Conservation (phyloP, 2,113 vertebrate species). For the Fulmarus glacialis region DNA sequence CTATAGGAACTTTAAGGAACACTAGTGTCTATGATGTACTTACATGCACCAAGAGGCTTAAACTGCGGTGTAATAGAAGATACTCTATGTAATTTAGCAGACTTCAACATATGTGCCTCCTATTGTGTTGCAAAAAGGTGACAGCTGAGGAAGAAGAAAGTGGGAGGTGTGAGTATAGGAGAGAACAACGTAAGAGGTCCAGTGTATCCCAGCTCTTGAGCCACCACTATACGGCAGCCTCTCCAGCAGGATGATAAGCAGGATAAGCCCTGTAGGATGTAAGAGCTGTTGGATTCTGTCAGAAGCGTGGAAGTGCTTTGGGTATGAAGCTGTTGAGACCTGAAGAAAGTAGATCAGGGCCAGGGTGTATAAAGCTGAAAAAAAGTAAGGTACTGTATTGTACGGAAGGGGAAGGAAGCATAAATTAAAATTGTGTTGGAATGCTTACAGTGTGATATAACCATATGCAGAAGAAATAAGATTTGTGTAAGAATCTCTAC, state of each 20-base stretch:
- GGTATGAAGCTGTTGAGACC: neutral
- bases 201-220: neutral
- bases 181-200: neutral
- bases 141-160: neutral
- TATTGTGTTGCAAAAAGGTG: neutral
- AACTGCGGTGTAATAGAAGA: neutral
- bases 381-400: neutral
- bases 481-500: neutral
- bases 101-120: neutral
- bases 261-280: neutral
- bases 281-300: neutral
- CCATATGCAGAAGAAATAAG: neutral
- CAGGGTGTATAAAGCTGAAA: neutral
- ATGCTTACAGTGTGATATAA: neutral
- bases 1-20: neutral
- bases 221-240: neutral
- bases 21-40: neutral
- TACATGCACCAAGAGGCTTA: neutral
- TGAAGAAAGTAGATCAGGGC: neutral
- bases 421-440: neutral
- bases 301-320: neutral
- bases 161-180: neutral
- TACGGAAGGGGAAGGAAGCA: neutral
- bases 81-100: neutral
- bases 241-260: neutral